These are phyloP conservation scores for Maconellicoccus hirsutus DNA, from an alignment of 1,140 invertebrate species.

Conservation along the genomic window DNA sequence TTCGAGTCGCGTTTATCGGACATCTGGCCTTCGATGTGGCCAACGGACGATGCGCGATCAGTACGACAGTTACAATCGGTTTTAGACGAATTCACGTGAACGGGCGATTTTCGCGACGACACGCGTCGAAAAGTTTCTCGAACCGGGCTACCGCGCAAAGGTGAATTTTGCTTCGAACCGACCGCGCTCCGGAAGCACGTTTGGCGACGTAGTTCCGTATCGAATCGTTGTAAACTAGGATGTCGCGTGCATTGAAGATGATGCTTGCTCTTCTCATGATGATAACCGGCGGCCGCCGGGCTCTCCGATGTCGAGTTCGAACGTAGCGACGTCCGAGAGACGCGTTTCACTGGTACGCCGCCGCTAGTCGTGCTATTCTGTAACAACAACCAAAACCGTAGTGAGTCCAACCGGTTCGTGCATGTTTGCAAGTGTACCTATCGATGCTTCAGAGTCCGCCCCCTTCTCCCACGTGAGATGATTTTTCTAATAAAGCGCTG, in stretches of 20 bases:
- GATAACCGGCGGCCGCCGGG: background rate
- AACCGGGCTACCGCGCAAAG: background rate
- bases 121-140: background rate
- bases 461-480: too few relatives aligned
- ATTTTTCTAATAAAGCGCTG: too few relatives aligned
- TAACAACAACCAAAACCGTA: too few relatives aligned
- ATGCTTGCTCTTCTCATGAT: background rate
- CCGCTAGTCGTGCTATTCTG: background rate
- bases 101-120: background rate
- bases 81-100: background rate
- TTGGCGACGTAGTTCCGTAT: background rate
- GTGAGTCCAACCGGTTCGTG: too few relatives aligned
- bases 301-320: background rate
- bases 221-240: background rate
- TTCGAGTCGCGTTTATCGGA: background rate
- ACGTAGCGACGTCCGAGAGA: background rate
- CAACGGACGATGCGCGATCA: background rate
- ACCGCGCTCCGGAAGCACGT: background rate
- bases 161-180: background rate
- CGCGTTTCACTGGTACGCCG: background rate
- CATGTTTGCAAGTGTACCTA: too few relatives aligned
- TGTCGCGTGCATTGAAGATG: background rate
- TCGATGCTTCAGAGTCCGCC: too few relatives aligned
- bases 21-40: too few relatives aligned
- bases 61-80: background rate